Evolutionary conservation across 2,888 invertebrate genomes (phyloP), one percentile per base, ranked within the genome.

Genomic region (Trachelus iudaicus): DNA sequence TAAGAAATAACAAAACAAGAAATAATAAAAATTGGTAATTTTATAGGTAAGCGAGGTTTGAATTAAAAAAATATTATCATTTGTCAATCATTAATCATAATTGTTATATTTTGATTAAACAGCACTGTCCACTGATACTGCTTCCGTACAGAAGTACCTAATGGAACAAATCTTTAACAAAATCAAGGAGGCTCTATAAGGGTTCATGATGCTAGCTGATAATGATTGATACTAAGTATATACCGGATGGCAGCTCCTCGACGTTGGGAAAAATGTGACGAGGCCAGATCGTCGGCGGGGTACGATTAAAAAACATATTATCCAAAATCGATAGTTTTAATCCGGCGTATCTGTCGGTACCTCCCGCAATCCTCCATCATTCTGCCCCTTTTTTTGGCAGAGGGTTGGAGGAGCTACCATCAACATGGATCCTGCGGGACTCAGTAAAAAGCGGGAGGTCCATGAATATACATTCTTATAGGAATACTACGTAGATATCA

Each of bases 291-390:
- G 34, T 56, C 34, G 56, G 6, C 69, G 69, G 40, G 30, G 71
- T 71, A 76, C 31, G 75, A 34, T 69, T 69, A 75, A 56, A 34
- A 56, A 34, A 34, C 69, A 34, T 30, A 75, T 34, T 34, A 76
- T 76, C 73, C 76, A 76, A 78, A 78, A 78, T 78, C 78, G 78
- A 78, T 78, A 78, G 76, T 78, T 78, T 78, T 78, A 78, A 78
- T 78, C 78, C 78, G 56, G 73, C 69, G 69, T 68, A 73, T 78
- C 73, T 69, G 74, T 73, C 68, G 56, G 56, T 56, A 56, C 23
- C 56, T 56, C 56, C 56, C 56, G 23, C 56, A 56, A 56, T 56
- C 56, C 56, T 6, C 9, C 56, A 23, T 56, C 56, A 9, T 56
- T 56, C 23, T 23, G 56, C 23, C 56, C 56, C 56, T 56, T 56